Base-by-base conservation (phyloP, 1,140 invertebrate genomes). In the Epicauta chinensis region DNA sequence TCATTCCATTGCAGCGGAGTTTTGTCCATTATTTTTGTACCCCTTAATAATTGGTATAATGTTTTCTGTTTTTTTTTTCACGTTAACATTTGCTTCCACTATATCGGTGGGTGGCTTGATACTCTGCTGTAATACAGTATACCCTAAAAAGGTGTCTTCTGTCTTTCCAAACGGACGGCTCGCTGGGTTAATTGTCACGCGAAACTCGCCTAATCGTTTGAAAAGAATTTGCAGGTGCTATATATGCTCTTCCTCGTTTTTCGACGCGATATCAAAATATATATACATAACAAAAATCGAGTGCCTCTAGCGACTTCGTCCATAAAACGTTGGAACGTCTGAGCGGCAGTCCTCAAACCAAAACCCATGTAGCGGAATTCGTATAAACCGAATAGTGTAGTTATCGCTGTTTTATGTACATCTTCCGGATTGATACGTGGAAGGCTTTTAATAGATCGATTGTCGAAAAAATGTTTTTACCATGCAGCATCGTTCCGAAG, bases 361-460 rank as follows among this genome's bases (percentile, higher is more conserved):
- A 73, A 72, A 1, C 57, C 56, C 64, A 72, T 72, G 7, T 29
- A 53, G 3, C 52, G 55, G 34, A 71, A 72, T 48, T 73, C 69
- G 40, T 62, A 71, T 14, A 72, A 44, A 0, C 67, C 34, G 42
- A 68, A 68, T 2, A 65, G 53, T 15, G 68, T 71, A 2, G 51
- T 66, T 1, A 72, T 56, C 1, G 68, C 64, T 5, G 67, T 72
- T 54, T 71, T 72, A 2, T 41, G 51, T 0, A 67, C 55, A 36
- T 71, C 64, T 9, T 53, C 53, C 15, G 15, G n/a, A 4, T 49
- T 34, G 5, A 72, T 52, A 0, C 67, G 62, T 73, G 70, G 54
- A 71, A 81, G 0, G 77, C 77, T 60, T 53, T 59, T 0, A 58
- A 45, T 2, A 79, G 41, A 63, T 81, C 76, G 0, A 80, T 48